phyloP scores from a whole-genome alignment of 1,140 invertebrate genomes.

The Drosophila lowei region DNA sequence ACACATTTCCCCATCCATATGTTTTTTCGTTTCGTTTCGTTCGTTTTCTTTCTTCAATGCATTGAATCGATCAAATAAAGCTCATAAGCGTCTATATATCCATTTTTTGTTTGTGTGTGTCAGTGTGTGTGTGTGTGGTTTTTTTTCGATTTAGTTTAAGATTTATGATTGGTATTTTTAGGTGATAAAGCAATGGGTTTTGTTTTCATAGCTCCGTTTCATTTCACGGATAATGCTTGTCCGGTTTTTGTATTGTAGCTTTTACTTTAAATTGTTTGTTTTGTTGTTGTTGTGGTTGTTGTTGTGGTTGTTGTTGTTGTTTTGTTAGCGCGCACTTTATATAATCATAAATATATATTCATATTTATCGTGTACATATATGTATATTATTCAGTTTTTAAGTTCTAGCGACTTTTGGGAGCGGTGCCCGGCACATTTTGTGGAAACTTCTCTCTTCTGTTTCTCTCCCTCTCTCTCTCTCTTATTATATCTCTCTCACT shows the following conservation, averaged over 20 bases:
- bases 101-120: conserved; percentile 44
- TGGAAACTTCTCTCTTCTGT: conserved; percentile 25
- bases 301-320: conserved; percentile 23
- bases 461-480: background rate
- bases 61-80: conserved; percentile 74
- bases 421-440: conserved; percentile 55
- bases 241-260: conserved; percentile 33
- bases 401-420: conserved; percentile 62
- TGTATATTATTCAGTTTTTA: conserved; percentile 56
- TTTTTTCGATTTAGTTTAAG: conserved; percentile 16
- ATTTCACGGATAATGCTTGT: conserved; percentile 1
- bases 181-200: conserved; percentile 53
- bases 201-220: conserved; percentile 1
- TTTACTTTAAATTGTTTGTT: conserved; percentile 34
- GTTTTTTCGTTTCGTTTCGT: conserved; percentile 35
- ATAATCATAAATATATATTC: conserved; percentile 49
- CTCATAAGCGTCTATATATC: conserved; percentile 81
- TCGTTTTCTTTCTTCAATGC: conserved; percentile 36
- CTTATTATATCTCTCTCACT: conserved; percentile 3
- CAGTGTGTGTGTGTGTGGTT: conserved; percentile 6
- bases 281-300: background rate
- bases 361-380: conserved; percentile 50
- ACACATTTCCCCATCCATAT: conserved; percentile 63
- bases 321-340: conserved; percentile 44
- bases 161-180: conserved; percentile 58